Percentiles rank a stretch among this genome's conserved stretches.
These are phyloP conservation scores for Notiomystis cincta DNA, from an alignment of 2,113 vertebrate genomes.

Conservation along the genomic window DNA sequence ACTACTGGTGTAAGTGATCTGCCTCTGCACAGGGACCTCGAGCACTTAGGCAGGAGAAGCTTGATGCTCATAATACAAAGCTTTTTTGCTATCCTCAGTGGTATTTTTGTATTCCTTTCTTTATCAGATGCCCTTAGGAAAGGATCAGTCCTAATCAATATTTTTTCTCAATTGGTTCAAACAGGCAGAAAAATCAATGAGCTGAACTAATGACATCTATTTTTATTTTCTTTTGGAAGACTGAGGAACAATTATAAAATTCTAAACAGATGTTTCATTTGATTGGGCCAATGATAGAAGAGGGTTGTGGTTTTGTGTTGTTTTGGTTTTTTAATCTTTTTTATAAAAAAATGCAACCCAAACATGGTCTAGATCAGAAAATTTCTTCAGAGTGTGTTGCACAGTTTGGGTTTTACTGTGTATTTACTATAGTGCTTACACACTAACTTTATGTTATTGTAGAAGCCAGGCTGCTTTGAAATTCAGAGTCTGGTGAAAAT, in stretches of 20 bases:
- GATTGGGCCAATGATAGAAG: background rate
- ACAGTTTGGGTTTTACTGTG: background rate
- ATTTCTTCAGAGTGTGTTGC: background rate
- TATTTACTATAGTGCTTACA: background rate
- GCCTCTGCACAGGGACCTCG: conserved; percentile 6
- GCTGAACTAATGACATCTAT: conserved; percentile 63
- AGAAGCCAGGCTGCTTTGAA: background rate
- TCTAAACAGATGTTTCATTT: conserved; percentile 26
- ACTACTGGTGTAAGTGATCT: background rate
- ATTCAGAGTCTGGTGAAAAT: background rate
- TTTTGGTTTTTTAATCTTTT: background rate
- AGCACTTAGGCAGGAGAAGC: conserved; percentile 43
- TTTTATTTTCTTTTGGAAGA: conserved; percentile 63
- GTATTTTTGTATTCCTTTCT: conserved; percentile 66
- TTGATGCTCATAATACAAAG: conserved; percentile 39
- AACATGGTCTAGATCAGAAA: background rate
- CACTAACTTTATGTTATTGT: background rate
- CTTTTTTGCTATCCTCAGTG: conserved; percentile 62
- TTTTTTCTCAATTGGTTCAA: conserved; percentile 69
- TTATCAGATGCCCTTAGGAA: conserved; percentile 72
- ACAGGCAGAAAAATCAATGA: conserved; percentile 74
- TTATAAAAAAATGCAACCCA: background rate
- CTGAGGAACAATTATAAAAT: conserved; percentile 34
- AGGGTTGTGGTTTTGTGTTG: background rate
- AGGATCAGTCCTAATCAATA: conserved; percentile 78